A percentile compares a stretch with the other conserved stretches of the same genome.
Conservation (phyloP, 2,888 invertebrate genomes). For the Caenorhabditis japonica region DNA sequence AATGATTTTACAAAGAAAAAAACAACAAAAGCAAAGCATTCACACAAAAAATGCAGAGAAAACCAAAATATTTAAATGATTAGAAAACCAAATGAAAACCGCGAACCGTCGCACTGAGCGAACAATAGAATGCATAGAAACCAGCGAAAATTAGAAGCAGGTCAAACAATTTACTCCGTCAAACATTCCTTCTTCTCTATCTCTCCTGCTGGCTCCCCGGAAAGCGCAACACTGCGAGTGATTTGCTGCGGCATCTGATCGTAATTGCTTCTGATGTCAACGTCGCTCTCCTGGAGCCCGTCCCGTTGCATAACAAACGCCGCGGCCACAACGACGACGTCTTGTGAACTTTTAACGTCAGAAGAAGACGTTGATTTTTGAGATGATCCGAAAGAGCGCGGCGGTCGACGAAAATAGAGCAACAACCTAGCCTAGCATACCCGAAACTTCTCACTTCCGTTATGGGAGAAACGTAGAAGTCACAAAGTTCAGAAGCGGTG, state of each 20-base stretch:
- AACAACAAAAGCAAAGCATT: too few relatives aligned
- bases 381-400: background rate
- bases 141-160: constrained; percentile 12
- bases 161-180: too few relatives aligned
- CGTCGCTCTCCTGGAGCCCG: constrained; percentile 3
- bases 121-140: background rate
- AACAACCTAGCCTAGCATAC: background rate
- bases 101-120: too few relatives aligned
- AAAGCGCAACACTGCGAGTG: constrained; percentile 48
- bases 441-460: constrained; percentile 22
- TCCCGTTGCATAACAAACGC: constrained; percentile 24
- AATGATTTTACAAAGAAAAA: too few relatives aligned
- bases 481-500: constrained; percentile 49
- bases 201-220: constrained; percentile 20
- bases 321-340: constrained; percentile 3
- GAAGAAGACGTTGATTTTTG: background rate
- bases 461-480: constrained; percentile 10
- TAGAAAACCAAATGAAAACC: too few relatives aligned
- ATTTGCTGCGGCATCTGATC: constrained; percentile 52
- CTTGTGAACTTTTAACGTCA: too few relatives aligned
- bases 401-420: too few relatives aligned
- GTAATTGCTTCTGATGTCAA: constrained; percentile 54
- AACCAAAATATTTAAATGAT: too few relatives aligned
- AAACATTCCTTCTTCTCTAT: constrained; percentile 10
- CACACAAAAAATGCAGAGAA: too few relatives aligned